A percentile compares a stretch with the other conserved stretches of the same genome.
Conservation (phyloP, 2,888 invertebrate genomes). For the Megastigmus dorsalis region DNA sequence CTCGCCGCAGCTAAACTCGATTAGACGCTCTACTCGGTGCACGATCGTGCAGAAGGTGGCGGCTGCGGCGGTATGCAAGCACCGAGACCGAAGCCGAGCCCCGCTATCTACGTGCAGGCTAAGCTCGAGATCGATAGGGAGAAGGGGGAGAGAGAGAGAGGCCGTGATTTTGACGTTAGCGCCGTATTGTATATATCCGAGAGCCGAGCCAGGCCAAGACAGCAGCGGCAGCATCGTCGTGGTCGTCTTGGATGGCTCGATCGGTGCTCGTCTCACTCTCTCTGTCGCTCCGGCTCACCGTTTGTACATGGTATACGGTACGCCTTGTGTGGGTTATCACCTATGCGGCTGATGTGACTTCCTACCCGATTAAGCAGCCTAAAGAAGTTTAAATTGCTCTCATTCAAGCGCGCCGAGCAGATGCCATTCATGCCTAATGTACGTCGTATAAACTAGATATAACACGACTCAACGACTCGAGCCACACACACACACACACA, state of each 20-base stretch:
- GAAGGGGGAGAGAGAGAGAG: not conserved
- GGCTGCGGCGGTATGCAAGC: too few relatives aligned
- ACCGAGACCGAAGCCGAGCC: not conserved
- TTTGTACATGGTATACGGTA: conserved; percentile 56
- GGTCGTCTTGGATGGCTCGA: conserved; percentile 28
- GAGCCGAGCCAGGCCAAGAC: too few relatives aligned
- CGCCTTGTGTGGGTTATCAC: conserved; percentile 66
- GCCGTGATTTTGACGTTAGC: conserved; percentile 38
- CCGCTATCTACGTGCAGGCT: too few relatives aligned
- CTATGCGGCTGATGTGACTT: conserved; percentile 73
- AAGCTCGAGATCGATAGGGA: too few relatives aligned
- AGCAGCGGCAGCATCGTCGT: not conserved
- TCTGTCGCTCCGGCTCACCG: too few relatives aligned
- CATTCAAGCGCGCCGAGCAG: conserved; percentile 74
- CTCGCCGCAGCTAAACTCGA: too few relatives aligned
- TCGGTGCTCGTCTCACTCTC: too few relatives aligned
- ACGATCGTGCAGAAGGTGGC: too few relatives aligned
- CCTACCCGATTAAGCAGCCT: conserved; percentile 75
- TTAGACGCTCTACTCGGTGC: too few relatives aligned
- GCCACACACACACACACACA: conserved; percentile 44
- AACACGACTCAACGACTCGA: conserved; percentile 71
- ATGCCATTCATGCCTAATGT: conserved; percentile 73
- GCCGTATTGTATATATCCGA: conserved; percentile 46
- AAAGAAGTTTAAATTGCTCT: conserved; percentile 75
- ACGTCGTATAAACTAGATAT: conserved; percentile 75